Evolutionary conservation across 2,888 invertebrate genomes (phyloP).

Genomic region (Ornithoptera priamus): DNA sequence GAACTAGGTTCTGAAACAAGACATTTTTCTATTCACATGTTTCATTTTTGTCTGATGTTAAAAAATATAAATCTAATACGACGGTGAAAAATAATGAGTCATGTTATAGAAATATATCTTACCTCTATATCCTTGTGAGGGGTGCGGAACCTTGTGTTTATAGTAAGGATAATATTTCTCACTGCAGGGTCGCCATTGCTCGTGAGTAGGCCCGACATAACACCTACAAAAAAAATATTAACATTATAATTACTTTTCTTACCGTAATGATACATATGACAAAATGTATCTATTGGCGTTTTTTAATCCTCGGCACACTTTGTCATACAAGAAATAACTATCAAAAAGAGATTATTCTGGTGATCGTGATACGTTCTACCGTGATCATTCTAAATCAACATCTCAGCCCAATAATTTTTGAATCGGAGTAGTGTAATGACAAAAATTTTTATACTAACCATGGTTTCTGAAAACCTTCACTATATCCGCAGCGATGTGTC

Average conservation of each 20-base stretch:
- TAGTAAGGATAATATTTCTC: slow-evolving; percentile 88
- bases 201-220: slow-evolving; percentile 87
- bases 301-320: no score
- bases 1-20: slow-evolving; percentile 37
- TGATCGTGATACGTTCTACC: no score
- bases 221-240: slow-evolving; percentile 80
- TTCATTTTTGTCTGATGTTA: neutral
- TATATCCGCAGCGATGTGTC: slow-evolving; percentile 90
- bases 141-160: slow-evolving; percentile 66
- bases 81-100: neutral
- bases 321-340: no score
- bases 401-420: no score
- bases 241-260: no score
- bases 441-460: slow-evolving; percentile 75
- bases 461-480: slow-evolving; percentile 89
- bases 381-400: no score
- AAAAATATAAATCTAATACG: neutral
- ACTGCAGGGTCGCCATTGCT: slow-evolving; percentile 93
- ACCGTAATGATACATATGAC: no score
- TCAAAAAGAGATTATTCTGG: no score
- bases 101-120: slow-evolving; percentile 20
- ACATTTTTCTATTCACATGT: no score
- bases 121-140: slow-evolving; percentile 62
- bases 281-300: no score
- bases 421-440: neutral